Evolutionary conservation across 2,797 vertebrate species (phyloP), one percentile per base, ranked within the genome.

Genomic region (Sarcophilus harrisii): DNA sequence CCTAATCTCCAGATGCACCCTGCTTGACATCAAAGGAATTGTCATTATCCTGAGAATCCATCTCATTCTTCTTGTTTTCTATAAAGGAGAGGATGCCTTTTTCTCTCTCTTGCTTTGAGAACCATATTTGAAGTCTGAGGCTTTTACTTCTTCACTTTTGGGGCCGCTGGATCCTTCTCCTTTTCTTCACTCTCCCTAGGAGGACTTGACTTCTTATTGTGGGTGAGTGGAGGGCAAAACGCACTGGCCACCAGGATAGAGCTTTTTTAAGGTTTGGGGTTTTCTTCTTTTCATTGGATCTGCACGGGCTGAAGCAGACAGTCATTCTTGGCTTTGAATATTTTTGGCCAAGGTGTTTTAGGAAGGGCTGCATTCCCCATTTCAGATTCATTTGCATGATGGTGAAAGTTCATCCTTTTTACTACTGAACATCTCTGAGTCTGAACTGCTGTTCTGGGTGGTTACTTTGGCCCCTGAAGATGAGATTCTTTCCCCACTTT

Each of bases 11-110:
- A 0, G 94, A 95, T 38, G 99, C 97, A 97, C 99, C 99, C 91
- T 58, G 95, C 99, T 99, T 99, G 60, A 99, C 99, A 0, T 99
- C 99, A 97, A 99, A 99, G 0, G 99, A 99, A 97, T 99, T 99
- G 98, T 99, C 99, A 90, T 99, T 98, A 58, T 99, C 99, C 9
- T 99, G 99, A 98, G 99, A 98, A 97, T 99, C 99, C 96, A 99
- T 98, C 0, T 99, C 96, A 66, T 0, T 99, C 98, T 52, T 99
- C 99, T 66, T 99, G 99, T 99, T 91, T 99, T 99, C 96, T 99
- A 99, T 96, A 99, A 99, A 12, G 99, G 99, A 96, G 99, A 94
- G 49, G 98, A 96, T 1, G 96, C 96, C 97, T 97, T 92, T 91
- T 91, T 92, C n/a, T 96, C 96, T 96, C 92, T 96, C 99, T 99